Evolutionary conservation across 1,140 invertebrate genomes (phyloP), one percentile per base, ranked within the genome.

Genomic region (Campoletis sonorensis): DNA sequence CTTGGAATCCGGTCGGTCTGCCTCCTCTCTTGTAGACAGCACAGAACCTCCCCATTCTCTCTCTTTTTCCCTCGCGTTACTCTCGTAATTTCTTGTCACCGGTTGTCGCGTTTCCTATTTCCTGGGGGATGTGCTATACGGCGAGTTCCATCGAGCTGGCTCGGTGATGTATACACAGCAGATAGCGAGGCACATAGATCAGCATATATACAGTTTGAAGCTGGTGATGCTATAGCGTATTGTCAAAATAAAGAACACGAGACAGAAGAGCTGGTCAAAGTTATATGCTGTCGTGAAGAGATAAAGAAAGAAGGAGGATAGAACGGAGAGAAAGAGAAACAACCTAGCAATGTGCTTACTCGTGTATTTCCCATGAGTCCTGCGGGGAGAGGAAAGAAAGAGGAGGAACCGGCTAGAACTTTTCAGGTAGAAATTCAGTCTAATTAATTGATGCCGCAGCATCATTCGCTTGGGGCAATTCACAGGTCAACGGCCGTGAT

Each of bases 371-470:
- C 54, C 33, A 23, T 27, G 54, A 37, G 73, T 27, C 72, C 23
- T n/a, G n/a, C 72, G 26, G 18, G 51, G 3, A 18, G 10, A n/a
- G 51, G 16, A 54, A 21, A 54, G 51, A 54, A 21, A 23, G 61
- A 26, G 61, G 13, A 64, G 61, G 23, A 64, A 23, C 73, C 51
- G n/a, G n/a, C 30, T 40, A 13, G 73, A 61, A 27, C 73, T 77
- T 77, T 77, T 77, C 51, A 77, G 73, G 73, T 77, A 54, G 77
- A 84, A 84, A 87, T 88, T 86, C 84, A 84, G 80, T 86, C 84
- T 88, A 89, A 90, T 90, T 89, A 89, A 89, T 90, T 89, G n/a
- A n/a, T n/a, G n/a, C 87, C 79, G 86, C 80, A 77, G 73, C 73
- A 54, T 77, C 82, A 82, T 79, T 84, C 85, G 86, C 83, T 83